Conservation (phyloP, 2,797 vertebrate species). For the Sciaenops ocellatus region DNA sequence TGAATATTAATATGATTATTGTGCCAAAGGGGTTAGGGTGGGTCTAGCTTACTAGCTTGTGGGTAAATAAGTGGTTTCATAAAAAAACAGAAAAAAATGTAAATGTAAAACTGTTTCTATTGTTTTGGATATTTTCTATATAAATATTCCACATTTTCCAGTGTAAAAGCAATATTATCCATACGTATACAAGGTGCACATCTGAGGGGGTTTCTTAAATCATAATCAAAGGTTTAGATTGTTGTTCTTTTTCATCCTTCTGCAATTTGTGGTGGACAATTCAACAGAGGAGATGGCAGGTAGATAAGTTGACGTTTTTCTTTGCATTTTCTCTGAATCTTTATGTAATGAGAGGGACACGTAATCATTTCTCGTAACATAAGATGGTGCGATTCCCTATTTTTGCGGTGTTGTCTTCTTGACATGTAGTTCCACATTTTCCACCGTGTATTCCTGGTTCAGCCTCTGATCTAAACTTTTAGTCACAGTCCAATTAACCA, state of each 20-base stretch:
- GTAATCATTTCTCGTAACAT: conserved; percentile 16
- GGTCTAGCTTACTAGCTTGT: conserved; percentile 71
- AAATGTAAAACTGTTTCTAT: conserved; percentile 83
- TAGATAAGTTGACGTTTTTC: conserved; percentile 15
- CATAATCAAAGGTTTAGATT: conserved; percentile 39
- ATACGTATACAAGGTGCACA: conserved; percentile 70
- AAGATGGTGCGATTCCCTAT: conserved; percentile 10
- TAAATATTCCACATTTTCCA: conserved; percentile 80
- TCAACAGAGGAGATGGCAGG: conserved; percentile 21
- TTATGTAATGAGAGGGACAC: conserved; percentile 23
- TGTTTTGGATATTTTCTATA: conserved; percentile 84
- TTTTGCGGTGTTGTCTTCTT: conserved; percentile 8
- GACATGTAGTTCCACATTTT: neutral
- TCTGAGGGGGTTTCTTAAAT: conserved; percentile 56
- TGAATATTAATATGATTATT: conserved; percentile 79
- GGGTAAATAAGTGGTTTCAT: conserved; percentile 78
- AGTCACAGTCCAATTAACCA: neutral
- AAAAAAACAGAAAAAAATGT: conserved; percentile 65
- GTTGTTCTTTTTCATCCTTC: conserved; percentile 37
- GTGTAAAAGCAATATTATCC: conserved; percentile 86
- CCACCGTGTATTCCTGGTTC: neutral
- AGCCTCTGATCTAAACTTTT: conserved; percentile 4
- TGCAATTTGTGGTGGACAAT: conserved; percentile 22
- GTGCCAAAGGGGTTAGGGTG: conserved; percentile 84
- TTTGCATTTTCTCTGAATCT: conserved; percentile 36